A percentile compares a stretch with the other conserved stretches of the same genome.
Conservation (phyloP, 2,888 invertebrate species). For the Apotomis betuletana region DNA sequence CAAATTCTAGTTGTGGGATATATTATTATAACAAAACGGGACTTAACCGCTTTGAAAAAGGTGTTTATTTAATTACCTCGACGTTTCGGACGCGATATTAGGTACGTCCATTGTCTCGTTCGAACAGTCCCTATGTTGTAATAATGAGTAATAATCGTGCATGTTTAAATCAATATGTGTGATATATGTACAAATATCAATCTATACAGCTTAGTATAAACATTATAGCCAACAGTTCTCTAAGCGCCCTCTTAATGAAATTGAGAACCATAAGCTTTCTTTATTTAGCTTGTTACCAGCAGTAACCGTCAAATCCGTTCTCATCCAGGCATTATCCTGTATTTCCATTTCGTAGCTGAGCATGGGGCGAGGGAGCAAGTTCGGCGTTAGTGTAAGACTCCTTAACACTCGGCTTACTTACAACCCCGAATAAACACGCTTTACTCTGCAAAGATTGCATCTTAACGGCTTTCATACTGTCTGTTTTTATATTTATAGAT, state of each 20-base stretch:
- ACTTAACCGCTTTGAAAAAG: too few species aligned
- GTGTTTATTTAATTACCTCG: too few species aligned
- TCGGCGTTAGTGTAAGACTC: conserved; percentile 56
- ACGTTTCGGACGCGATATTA: too few species aligned
- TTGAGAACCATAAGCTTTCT: conserved; percentile 56
- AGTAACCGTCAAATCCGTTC: conserved; percentile 53
- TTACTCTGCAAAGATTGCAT: conserved; percentile 49
- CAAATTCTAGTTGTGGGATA: too few species aligned
- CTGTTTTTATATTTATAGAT: not conserved
- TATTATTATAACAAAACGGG: too few species aligned
- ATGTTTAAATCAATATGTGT: not conserved
- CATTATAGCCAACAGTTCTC: not conserved
- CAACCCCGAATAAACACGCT: conserved; percentile 50
- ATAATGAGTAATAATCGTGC: too few species aligned
- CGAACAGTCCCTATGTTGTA: too few species aligned
- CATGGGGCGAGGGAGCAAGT: conserved; percentile 58
- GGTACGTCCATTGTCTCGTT: too few species aligned
- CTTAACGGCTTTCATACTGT: conserved; percentile 22
- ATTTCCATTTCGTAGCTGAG: conserved; percentile 67
- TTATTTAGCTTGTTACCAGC: conserved; percentile 58
- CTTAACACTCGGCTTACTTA: conserved; percentile 58
- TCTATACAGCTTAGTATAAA: too few species aligned
- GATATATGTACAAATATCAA: too few species aligned
- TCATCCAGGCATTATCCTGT: conserved; percentile 62
- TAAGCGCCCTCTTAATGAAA: conserved; percentile 50